phyloP scores from a whole-genome alignment of 2,113 vertebrate species.

The Rhea americana region DNA sequence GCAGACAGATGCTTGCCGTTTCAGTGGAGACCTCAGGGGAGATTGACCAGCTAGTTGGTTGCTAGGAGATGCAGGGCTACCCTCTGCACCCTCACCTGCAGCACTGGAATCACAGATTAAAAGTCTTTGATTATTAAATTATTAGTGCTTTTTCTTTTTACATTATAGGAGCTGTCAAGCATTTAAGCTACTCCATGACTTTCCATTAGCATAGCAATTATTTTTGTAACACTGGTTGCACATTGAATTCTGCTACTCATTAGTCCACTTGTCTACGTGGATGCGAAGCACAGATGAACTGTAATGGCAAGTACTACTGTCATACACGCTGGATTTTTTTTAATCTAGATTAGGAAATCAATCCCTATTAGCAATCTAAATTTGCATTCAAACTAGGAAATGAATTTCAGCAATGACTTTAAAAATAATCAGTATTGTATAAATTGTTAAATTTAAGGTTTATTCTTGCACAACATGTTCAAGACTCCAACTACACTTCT shows the following conservation, averaged over 20 bases:
- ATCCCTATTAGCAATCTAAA: neutral
- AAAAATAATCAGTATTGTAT: neutral
- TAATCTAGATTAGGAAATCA: neutral
- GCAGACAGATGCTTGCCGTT: slow-evolving; percentile 90
- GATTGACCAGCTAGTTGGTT: slow-evolving; percentile 86
- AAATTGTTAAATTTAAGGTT: neutral
- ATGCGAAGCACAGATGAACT: neutral
- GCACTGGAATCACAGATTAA: slow-evolving; percentile 69
- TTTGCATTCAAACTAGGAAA: neutral
- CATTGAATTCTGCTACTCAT: neutral
- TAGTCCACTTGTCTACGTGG: neutral
- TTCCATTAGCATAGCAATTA: neutral
- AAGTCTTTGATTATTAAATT: neutral
- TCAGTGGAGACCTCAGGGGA: slow-evolving; percentile 90
- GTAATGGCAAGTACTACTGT: neutral
- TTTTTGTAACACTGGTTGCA: neutral
- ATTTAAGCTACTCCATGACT: neutral
- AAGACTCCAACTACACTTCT: neutral
- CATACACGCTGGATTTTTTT: neutral
- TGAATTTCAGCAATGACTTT: neutral
- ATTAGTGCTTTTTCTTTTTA: neutral
- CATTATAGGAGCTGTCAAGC: neutral
- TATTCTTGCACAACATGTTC: neutral
- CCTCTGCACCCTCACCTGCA: slow-evolving; percentile 78
- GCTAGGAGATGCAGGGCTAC: slow-evolving; percentile 84